These are phyloP conservation scores for Muntiacus muntjak DNA, from an alignment of 2,113 vertebrate species.

Conservation along the genomic window DNA sequence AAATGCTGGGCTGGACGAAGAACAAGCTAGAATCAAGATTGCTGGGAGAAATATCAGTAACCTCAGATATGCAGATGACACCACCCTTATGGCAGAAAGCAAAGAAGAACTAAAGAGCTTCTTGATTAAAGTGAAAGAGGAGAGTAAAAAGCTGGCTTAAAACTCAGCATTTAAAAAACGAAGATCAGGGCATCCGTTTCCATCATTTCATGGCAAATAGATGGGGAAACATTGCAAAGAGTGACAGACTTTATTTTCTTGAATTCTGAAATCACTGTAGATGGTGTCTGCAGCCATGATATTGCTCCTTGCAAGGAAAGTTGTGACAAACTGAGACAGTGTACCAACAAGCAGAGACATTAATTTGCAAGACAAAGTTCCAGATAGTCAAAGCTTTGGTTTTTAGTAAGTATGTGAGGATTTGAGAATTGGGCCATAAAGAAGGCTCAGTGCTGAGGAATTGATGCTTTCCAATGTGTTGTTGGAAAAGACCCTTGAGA, in stretches of 20 bases:
- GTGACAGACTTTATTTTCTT: background rate
- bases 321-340: background rate
- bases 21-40: background rate
- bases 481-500: background rate
- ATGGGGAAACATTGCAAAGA: background rate
- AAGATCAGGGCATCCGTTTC: background rate
- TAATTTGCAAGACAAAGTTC: background rate
- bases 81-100: background rate
- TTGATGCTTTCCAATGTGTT: background rate
- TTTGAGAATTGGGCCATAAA: background rate
- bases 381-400: background rate
- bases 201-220: background rate
- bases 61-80: background rate
- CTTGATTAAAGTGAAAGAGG: background rate
- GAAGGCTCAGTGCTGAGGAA: background rate
- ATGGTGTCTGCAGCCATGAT: background rate
- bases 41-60: background rate
- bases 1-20: background rate
- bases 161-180: background rate
- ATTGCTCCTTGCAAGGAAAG: background rate
- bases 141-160: background rate
- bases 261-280: background rate
- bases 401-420: background rate
- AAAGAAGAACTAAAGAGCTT: background rate
- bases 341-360: background rate